Evolutionary conservation across 2,888 invertebrate species (phyloP), one percentile per base, ranked within the genome.

Genomic region (Hyles lineata): DNA sequence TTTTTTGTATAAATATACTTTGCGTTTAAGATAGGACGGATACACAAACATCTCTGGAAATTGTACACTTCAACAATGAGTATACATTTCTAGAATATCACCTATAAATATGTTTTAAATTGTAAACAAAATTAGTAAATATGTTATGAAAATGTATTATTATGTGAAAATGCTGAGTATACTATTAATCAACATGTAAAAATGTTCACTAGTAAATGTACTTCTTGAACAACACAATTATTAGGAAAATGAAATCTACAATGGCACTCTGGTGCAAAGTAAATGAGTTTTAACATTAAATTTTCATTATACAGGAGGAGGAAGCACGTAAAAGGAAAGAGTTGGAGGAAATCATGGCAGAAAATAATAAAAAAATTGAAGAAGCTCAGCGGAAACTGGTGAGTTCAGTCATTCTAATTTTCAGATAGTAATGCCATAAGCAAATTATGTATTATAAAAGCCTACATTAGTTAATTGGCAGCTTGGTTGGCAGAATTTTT

Each of bases 361-460:
- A 99, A 96, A 99, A 99, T 96, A 99, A 99, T 96, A 96, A 96
- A 93, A 99, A 99, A 95, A 98, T 99, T 82, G 99, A 99, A 94
- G 99, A 99, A 92, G 99, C 99, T 82, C 99, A 99, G 95, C 97
- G 97, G 88, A 98, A 98, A 96, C 95, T 99, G 97, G 99, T 99
- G 91, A 96, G 96, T 95, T n/a, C 52, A 70, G 43, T 43, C 9
- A 74, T 19, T 60, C 5, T 17, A 29, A 55, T n/a, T 55, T 32
- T 15, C 32, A 50, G 19, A 71, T 17, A 2, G 6, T 61, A 60
- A 25, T 61, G 15, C 15, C 29, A 60, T 3, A 2, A n/a, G 2
- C 7, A 23, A 59, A 59, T 11, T 59, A 4, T 21, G 9, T 21
- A 15, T 11, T 15, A 43, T 21, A 9, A 21, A 9, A 59, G 1